These are phyloP conservation scores for Ridgeia piscesae DNA, from an alignment of 1,140 invertebrate genomes.

Conservation along the genomic window DNA sequence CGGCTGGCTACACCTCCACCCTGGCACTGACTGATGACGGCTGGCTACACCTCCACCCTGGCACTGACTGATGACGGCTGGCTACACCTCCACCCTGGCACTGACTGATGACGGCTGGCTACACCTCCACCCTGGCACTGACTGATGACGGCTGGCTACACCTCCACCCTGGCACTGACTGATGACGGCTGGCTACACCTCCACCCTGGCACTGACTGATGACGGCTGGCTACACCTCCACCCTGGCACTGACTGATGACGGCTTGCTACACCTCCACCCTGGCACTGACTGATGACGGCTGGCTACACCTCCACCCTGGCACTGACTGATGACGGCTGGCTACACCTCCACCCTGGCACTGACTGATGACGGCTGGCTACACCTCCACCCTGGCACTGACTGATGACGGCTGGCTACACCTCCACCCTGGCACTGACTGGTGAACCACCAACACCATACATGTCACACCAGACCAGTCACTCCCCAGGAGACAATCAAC, in stretches of 20 bases:
- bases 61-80: background rate
- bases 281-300: background rate
- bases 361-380: background rate
- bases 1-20: background rate
- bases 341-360: background rate
- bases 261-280: background rate
- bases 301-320: background rate
- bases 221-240: background rate
- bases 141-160: background rate
- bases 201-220: background rate
- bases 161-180: background rate
- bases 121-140: background rate
- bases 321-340: background rate
- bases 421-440: background rate
- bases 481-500: background rate
- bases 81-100: background rate
- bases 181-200: background rate
- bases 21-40: background rate
- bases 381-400: background rate
- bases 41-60: background rate
- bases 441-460: background rate
- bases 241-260: background rate
- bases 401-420: background rate
- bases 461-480: background rate
- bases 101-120: background rate